Conservation (phyloP, 2,888 invertebrate genomes). For the Gortyna flavago region DNA sequence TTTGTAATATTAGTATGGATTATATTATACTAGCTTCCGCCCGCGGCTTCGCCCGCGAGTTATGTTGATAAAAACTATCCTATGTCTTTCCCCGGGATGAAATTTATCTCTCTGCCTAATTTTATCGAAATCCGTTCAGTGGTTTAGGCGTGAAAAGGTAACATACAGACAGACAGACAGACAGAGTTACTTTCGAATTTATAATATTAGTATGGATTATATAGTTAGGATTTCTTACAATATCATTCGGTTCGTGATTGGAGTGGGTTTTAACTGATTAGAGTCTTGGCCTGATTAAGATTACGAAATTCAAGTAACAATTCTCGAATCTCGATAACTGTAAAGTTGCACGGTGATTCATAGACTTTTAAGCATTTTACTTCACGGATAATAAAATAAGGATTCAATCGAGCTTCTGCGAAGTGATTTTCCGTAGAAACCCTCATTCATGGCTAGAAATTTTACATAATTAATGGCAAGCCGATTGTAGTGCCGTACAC, state of each 20-base stretch:
- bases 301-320: not conserved
- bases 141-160: too few relatives aligned
- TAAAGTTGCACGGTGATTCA: not conserved
- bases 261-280: not conserved
- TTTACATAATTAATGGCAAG: constrained; percentile 41
- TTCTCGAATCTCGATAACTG: not conserved
- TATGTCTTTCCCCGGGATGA: too few relatives aligned
- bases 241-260: not conserved
- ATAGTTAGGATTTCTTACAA: not conserved
- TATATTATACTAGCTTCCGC: too few relatives aligned
- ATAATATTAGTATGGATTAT: too few relatives aligned
- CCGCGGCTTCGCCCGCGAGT: too few relatives aligned
- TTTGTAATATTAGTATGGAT: too few relatives aligned
- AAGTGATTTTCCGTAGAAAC: constrained; percentile 41
- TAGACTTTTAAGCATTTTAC: not conserved
- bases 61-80: too few relatives aligned
- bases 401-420: constrained; percentile 39
- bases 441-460: constrained; percentile 3
- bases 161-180: too few relatives aligned
- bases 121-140: too few relatives aligned
- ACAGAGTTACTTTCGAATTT: too few relatives aligned
- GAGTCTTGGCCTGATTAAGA: not conserved
- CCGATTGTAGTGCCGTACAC: not conserved
- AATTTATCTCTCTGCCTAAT: too few relatives aligned
- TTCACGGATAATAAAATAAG: constrained; percentile 40